Conservation (phyloP, 2,888 invertebrate genomes). For the Iselma pallidipennis region DNA sequence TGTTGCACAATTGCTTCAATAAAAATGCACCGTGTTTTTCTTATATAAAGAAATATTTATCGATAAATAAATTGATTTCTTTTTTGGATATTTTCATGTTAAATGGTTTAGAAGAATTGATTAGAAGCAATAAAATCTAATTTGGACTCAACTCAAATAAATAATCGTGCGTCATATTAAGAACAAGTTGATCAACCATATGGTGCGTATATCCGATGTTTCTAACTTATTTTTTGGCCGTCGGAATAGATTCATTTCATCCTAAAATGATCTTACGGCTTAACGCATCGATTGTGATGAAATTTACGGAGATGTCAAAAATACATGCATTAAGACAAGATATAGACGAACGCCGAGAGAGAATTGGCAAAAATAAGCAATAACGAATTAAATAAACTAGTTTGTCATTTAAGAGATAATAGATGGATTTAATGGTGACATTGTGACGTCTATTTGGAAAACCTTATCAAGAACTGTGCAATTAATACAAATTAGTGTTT, state of each 20-base stretch:
- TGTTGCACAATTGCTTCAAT: slow-evolving; percentile 40
- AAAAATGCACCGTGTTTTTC: slow-evolving; percentile 35
- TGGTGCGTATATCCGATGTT: slow-evolving; percentile 49
- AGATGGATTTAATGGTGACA: slow-evolving; percentile 8
- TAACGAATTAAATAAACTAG: not conserved
- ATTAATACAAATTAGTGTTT: slow-evolving; percentile 54
- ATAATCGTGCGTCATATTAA: slow-evolving; percentile 52
- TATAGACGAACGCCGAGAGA: not conserved
- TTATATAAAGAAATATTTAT: too few relatives aligned
- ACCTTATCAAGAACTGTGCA: slow-evolving; percentile 34
- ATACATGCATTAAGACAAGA: not conserved
- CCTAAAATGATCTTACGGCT: not conserved
- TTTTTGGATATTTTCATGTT: not conserved
- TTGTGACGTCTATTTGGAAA: slow-evolving; percentile 9
- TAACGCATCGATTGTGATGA: not conserved
- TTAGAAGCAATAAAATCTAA: slow-evolving; percentile 47
- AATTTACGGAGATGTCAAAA: not conserved
- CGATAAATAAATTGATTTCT: not conserved
- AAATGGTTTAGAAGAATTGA: slow-evolving; percentile 35
- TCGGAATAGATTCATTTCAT: not conserved
- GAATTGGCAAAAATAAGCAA: not conserved
- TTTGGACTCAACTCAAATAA: slow-evolving; percentile 45
- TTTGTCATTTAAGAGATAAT: not conserved
- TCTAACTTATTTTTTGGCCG: not conserved
- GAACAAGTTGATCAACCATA: slow-evolving; percentile 49